These are phyloP conservation scores for Synanceia verrucosa DNA, from an alignment of 2,797 vertebrate genomes.

Conservation along the genomic window DNA sequence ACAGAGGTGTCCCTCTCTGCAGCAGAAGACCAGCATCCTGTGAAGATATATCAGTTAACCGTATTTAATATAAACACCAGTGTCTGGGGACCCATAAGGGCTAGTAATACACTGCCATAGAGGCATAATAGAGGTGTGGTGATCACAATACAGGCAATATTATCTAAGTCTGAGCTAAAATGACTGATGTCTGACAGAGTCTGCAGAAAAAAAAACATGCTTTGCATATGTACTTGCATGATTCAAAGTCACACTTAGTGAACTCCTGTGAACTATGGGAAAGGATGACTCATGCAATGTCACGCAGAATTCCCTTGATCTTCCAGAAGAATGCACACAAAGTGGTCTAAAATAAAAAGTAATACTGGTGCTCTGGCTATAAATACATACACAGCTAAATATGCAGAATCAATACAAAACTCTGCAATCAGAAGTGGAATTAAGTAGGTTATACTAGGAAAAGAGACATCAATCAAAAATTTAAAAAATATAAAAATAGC, in stretches of 20 bases:
- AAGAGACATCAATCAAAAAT: not conserved
- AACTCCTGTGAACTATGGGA: constrained; percentile 22
- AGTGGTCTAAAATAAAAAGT: not conserved
- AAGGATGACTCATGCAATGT: constrained; percentile 21
- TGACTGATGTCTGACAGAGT: constrained; percentile 28
- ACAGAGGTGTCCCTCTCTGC: not conserved
- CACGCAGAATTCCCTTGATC: constrained; percentile 19
- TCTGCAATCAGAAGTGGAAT: not conserved
- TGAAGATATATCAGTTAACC: constrained; percentile 47
- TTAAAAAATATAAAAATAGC: not conserved
- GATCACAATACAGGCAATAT: constrained; percentile 49
- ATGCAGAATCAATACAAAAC: not conserved
- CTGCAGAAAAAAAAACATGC: constrained; percentile 16
- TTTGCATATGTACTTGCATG: constrained; percentile 21
- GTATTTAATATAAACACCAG: constrained; percentile 57
- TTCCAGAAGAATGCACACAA: constrained; percentile 1
- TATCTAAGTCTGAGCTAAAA: constrained; percentile 37
- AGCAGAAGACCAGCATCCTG: constrained; percentile 12
- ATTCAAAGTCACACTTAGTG: constrained; percentile 25
- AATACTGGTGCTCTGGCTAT: constrained; percentile 5
- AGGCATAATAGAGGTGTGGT: constrained; percentile 63
- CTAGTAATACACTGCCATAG: constrained; percentile 51
- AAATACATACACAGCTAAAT: constrained; percentile 28
- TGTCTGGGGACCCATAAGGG: constrained; percentile 40
- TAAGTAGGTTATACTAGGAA: not conserved